Evolutionary conservation across 2,113 vertebrate species (phyloP), one percentile per base, ranked within the genome.

Genomic region (Macrotus californicus): DNA sequence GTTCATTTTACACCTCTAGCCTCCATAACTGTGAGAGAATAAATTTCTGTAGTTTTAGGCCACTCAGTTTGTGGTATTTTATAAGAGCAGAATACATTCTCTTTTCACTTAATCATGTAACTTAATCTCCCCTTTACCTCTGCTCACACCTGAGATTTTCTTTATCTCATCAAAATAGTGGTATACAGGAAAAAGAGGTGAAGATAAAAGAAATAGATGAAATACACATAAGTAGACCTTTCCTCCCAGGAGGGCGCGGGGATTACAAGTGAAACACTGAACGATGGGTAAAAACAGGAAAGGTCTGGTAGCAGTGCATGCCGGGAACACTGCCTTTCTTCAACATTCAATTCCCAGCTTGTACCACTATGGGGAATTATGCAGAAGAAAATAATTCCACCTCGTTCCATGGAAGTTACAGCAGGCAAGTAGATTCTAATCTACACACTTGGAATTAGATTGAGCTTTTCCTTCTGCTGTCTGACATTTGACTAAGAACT

Each of bases 131-230:
- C 13, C 36, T 84, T 93, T 15, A 84, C 39, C 26, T 83, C 31
- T 82, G 56, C 43, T 18, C 36, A 36, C 26, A 76, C 36, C 75
- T 15, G 15, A 41, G 77, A 73, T 82, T 87, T 86, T 86, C 61
- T 59, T 80, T 54, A 75, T 87, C n/a, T 93, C 26, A 91, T 84
- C 50, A 91, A 95, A 94, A 96, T 56, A 89, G 34, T 69, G 84
- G 85, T 18, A 31, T 41, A 46, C 3, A 54, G 39, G 7, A 13
- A 15, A 12, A 21, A 41, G 26, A 54, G 76, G 36, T 39, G 13
- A 79, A n/a, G 22, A 76, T 3, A 15, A 64, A 88, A 48, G 41
- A 19, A 64, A 56, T 81, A 36, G 56, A 48, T 79, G 26, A 22
- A 22, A 89, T 54, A 70, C 31, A 48, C 39, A 21, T 66, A 73